Conservation (phyloP, 2,113 vertebrate genomes). For the Epinephelus fuscoguttatus region DNA sequence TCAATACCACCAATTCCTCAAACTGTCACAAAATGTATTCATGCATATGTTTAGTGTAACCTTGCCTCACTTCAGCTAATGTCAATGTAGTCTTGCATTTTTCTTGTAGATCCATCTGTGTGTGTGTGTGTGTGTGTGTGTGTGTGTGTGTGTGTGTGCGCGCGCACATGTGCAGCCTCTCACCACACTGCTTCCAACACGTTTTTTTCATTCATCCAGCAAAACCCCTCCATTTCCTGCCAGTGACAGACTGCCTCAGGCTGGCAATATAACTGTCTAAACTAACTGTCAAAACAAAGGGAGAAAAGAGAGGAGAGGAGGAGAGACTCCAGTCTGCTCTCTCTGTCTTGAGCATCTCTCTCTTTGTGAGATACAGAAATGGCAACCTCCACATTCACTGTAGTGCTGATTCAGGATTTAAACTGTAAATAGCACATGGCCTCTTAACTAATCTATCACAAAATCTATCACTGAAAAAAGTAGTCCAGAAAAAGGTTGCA, state of each 20-base stretch:
- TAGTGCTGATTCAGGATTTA: background rate
- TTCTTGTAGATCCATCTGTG: background rate
- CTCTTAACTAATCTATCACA: background rate
- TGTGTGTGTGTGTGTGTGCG: constrained; percentile 8
- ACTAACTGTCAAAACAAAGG: constrained; percentile 48
- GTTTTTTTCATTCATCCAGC: constrained; percentile 49
- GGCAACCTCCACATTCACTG: background rate
- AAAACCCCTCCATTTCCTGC: constrained; percentile 57
- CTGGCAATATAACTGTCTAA: constrained; percentile 65
- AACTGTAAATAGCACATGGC: background rate
- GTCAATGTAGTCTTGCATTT: background rate
- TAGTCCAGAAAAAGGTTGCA: background rate
- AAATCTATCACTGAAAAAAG: constrained; percentile 15
- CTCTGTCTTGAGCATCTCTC: background rate
- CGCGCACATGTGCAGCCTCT: constrained; percentile 3
- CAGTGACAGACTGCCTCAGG: constrained; percentile 65
- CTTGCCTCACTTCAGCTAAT: background rate
- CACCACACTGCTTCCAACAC: constrained; percentile 14
- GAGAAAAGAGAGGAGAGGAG: constrained; percentile 6
- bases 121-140: background rate
- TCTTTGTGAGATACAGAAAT: background rate
- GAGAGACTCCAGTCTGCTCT: background rate
- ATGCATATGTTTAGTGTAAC: background rate
- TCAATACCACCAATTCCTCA: background rate
- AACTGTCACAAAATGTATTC: background rate